Evolutionary conservation across 2,113 vertebrate genomes (phyloP).

Genomic region (Pontoporia blainvillei): DNA sequence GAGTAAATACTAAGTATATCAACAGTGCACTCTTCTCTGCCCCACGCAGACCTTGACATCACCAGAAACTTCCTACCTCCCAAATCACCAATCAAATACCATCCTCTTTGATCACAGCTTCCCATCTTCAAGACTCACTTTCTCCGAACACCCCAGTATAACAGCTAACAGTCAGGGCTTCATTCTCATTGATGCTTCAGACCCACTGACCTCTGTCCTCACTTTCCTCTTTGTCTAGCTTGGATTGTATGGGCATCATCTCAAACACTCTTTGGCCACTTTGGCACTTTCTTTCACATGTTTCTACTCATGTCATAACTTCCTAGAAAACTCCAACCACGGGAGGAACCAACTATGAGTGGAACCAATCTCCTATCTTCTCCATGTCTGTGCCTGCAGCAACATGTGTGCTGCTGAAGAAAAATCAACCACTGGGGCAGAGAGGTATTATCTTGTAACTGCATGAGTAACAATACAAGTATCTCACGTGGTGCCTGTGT

Average conservation of each 20-base stretch:
- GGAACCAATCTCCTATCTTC: neutral
- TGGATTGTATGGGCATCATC: neutral
- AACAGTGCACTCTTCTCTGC: neutral
- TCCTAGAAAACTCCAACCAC: neutral
- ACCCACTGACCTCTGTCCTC: neutral
- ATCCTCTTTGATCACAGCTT: neutral
- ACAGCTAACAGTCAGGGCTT: neutral
- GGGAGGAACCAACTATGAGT: neutral
- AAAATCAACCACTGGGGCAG: neutral
- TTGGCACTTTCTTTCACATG: neutral
- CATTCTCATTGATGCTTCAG: neutral
- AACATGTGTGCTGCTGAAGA: neutral
- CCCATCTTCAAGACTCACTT: neutral
- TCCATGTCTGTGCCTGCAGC: neutral
- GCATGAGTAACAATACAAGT: neutral
- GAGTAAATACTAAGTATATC: neutral
- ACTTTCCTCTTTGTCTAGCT: neutral
- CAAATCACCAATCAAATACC: neutral
- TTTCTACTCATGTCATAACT: neutral
- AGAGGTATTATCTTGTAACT: neutral
- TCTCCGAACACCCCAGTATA: neutral
- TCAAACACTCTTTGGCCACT: neutral
- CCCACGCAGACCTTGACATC: neutral
- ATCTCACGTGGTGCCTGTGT: neutral
- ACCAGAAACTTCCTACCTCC: neutral